Conservation (phyloP, 92 coral and sea anemone genomes). For the Heteractis magnifica region DNA sequence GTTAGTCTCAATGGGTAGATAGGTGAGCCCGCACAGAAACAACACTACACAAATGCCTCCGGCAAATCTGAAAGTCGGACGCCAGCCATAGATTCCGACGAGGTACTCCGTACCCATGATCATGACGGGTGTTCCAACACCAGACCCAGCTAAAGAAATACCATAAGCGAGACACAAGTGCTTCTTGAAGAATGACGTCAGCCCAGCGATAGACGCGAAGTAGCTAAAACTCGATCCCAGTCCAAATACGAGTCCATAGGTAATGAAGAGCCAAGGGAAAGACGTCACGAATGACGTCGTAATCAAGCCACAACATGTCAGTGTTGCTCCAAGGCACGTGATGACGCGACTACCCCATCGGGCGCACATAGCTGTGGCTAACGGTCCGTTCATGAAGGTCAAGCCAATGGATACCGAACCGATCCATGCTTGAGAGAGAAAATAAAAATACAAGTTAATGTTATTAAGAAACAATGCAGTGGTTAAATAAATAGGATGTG, state of each 20-base stretch:
- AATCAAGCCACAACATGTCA: conserved; percentile 57
- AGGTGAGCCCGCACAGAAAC: conserved; percentile 45
- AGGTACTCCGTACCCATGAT: conserved; percentile 41
- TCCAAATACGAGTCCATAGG: conserved; percentile 73
- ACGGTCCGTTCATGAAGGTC: conserved; percentile 72
- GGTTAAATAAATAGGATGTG: background rate
- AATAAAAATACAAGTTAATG: background rate
- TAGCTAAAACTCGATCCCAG: conserved; percentile 70
- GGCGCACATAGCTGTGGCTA: conserved; percentile 58
- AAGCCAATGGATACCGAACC: conserved; percentile 70
- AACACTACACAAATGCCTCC: conserved; percentile 25
- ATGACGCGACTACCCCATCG: conserved; percentile 68
- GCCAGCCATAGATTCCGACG: conserved; percentile 47
- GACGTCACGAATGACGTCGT: conserved; percentile 70
- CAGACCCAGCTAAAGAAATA: conserved; percentile 52
- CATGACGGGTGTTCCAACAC: conserved; percentile 49
- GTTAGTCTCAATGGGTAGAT: conserved; percentile 33
- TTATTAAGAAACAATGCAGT: background rate
- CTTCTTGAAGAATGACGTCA: conserved; percentile 51
- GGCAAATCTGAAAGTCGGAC: conserved; percentile 30
- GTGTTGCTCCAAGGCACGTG: conserved; percentile 66
- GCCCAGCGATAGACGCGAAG: conserved; percentile 61
- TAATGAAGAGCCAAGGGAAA: conserved; percentile 53
- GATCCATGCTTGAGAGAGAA: conserved; percentile 64
- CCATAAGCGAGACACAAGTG: conserved; percentile 62